Conservation (phyloP, 2,797 vertebrate genomes). For the Nannoperca australis region DNA sequence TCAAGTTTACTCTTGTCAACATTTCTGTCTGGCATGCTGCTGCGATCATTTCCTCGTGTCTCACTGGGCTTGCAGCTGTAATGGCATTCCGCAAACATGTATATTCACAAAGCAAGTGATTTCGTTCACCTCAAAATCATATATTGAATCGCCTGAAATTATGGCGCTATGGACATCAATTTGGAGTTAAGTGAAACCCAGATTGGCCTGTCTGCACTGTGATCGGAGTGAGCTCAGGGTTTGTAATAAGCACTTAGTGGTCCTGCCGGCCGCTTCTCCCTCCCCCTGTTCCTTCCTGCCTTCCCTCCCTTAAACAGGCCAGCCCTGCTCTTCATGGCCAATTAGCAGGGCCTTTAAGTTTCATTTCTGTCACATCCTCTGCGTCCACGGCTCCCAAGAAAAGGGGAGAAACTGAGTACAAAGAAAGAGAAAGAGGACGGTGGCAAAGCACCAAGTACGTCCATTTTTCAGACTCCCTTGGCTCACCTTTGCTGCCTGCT, state of each 20-base stretch:
- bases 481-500: constrained; percentile 24
- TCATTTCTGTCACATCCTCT: constrained; percentile 35
- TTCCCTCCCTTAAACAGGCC: constrained; percentile 32
- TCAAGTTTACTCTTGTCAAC: constrained; percentile 27
- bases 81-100: background rate
- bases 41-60: background rate
- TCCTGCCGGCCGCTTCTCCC: constrained; percentile 31
- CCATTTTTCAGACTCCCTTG: constrained; percentile 31
- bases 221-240: constrained; percentile 7
- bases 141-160: constrained; percentile 3
- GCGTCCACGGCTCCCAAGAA: constrained; percentile 22
- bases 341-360: constrained; percentile 51
- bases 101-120: background rate
- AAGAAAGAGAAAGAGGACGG: background rate
- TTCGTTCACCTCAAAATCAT: constrained; percentile 7
- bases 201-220: background rate
- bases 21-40: constrained; percentile 18
- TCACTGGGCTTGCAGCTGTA: background rate
- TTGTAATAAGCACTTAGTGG: constrained; percentile 40
- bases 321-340: constrained; percentile 35
- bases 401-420: background rate
- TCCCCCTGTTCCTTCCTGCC: constrained; percentile 40
- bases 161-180: background rate
- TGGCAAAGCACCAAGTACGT: constrained; percentile 16
- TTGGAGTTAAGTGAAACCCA: background rate